Evolutionary conservation across 2,888 invertebrate species (phyloP), one percentile per base, ranked within the genome.

Genomic region (Pogonocherus hispidulus): DNA sequence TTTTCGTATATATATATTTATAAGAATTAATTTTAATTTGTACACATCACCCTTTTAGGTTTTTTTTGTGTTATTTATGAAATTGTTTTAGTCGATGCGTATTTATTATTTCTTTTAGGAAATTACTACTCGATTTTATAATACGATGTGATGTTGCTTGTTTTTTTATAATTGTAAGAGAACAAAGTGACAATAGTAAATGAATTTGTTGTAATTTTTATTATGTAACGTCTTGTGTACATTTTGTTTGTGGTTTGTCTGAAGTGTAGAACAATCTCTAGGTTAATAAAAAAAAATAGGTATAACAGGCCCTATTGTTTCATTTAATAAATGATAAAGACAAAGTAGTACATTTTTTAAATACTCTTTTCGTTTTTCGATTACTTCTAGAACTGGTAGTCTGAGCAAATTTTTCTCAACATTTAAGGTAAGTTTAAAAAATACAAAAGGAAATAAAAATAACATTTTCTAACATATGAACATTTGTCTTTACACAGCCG

Each of bases 181-280:
- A 18, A 47, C 46, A 57, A 41, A 41, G 47, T 59, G 59, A 59
- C 59, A 59, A 59, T 59, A 59, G 59, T 5, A 32, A 41, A 46
- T 59, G 59, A 59, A 16, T 49, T 20, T 46, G 54, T 54, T 47
- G 47, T 47, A 23, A 55, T 59, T 47, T 47, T 59, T 59, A 32
- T 59, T 47, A 47, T 27, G 59, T 41, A 59, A 59, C 27, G 52
- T 64, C 46, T 62, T 62, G 52, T 55, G 47, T 37, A 49, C 37
- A 37, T 56, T 63, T 63, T 66, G 55, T 64, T 70, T 70, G 72
- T 74, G 74, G 68, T 74, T 72, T 74, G 67, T 67, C 66, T 63
- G 70, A 70, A 71, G 59, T 72, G 74, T 74, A 74, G 74, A 74
- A 67, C 70, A 72, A 67, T 72, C 72, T 69, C 64, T 70, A 67